These are phyloP conservation scores for Pseudopodoces humilis DNA, from an alignment of 2,113 vertebrate genomes.

Conservation along the genomic window DNA sequence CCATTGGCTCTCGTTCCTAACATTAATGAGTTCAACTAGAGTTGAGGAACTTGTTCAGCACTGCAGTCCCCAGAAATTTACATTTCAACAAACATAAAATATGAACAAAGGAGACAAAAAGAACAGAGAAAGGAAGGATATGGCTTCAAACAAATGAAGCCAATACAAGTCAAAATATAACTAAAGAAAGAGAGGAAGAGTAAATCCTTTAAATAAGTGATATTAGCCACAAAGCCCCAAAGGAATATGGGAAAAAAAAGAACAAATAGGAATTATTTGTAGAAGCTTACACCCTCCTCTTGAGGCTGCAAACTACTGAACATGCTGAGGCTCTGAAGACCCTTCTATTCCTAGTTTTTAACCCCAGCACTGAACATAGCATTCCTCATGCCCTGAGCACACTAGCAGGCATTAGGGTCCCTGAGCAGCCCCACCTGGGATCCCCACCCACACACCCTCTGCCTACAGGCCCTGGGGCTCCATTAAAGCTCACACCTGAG, in stretches of 20 bases:
- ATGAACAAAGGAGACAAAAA: slow-evolving; percentile 55
- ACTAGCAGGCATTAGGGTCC: rapidly evolving
- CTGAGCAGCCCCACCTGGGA: background rate
- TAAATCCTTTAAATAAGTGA: slow-evolving; percentile 46
- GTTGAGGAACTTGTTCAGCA: slow-evolving; percentile 37
- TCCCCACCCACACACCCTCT: rapidly evolving
- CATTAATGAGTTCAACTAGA: slow-evolving; percentile 46
- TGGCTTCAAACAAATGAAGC: slow-evolving; percentile 46
- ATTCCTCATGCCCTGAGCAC: too few species aligned
- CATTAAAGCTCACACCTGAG: background rate
- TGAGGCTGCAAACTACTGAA: background rate
- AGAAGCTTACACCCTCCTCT: background rate
- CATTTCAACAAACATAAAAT: slow-evolving; percentile 58
- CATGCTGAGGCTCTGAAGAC: background rate
- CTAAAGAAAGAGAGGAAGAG: slow-evolving; percentile 61
- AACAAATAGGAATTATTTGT: slow-evolving; percentile 20
- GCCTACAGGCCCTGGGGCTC: too few species aligned
- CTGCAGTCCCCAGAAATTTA: slow-evolving; percentile 54
- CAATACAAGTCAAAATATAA: slow-evolving; percentile 43
- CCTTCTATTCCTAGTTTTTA: background rate
- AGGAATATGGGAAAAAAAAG: background rate
- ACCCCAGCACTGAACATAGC: background rate
- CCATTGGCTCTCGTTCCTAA: slow-evolving; percentile 1
- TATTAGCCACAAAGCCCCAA: slow-evolving; percentile 1
- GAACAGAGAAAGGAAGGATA: slow-evolving; percentile 64